Evolutionary conservation across 2,888 invertebrate species (phyloP).

Genomic region (Coelinius sp.): DNA sequence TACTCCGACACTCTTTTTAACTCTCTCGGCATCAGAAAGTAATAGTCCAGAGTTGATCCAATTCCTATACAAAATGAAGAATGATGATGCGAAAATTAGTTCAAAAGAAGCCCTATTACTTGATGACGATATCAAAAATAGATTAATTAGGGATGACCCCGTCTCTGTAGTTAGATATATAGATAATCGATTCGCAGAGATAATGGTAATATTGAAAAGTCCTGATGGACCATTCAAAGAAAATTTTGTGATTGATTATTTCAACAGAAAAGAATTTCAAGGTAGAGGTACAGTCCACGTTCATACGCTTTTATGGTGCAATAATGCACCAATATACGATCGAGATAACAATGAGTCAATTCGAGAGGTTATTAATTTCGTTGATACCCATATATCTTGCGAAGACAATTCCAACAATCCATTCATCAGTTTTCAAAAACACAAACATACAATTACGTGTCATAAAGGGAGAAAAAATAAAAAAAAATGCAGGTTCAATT

Average conservation of each 20-base stretch:
- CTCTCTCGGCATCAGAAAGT: constrained; percentile 67
- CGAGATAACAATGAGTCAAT: not conserved
- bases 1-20: constrained; percentile 63
- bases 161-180: no score
- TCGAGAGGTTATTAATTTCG: not conserved
- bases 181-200: no score
- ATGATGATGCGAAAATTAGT: no score
- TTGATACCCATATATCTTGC: not conserved
- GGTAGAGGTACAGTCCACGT: not conserved
- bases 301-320: not conserved
- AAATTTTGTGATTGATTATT: not conserved
- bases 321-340: not conserved
- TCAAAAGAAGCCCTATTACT: not conserved
- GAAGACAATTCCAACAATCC: not conserved
- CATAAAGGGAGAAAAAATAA: not conserved
- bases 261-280: not conserved
- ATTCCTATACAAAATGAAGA: constrained; percentile 58
- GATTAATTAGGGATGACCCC: no score
- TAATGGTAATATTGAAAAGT: not conserved
- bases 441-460: not conserved
- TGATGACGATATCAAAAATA: not conserved
- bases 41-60: constrained; percentile 61
- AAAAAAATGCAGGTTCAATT: not conserved
- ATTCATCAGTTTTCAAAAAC: not conserved
- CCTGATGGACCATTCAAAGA: not conserved